Percentiles rank a stretch among this genome's conserved stretches.
Evolutionary conservation across 2,888 invertebrate species (phyloP).

Genomic region (Calameuta idolon): DNA sequence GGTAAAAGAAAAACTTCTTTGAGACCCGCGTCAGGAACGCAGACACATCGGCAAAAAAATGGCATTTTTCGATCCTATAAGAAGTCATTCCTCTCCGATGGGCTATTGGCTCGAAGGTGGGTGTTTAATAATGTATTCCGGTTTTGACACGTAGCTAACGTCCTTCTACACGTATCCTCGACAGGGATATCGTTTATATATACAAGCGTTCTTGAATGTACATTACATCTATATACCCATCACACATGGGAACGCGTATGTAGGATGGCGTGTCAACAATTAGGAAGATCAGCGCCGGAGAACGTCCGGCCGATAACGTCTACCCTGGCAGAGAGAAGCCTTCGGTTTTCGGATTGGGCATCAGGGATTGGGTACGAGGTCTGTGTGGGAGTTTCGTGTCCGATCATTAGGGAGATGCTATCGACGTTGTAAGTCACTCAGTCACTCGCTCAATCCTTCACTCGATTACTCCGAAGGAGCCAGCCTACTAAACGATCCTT

Average conservation of each 20-base stretch:
- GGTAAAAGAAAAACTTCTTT: not conserved
- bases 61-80: constrained; percentile 13
- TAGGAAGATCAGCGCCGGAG: constrained; percentile 56
- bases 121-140: constrained; percentile 48
- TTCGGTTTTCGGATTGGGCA: constrained; percentile 40
- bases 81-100: constrained; percentile 20
- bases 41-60: constrained; percentile 1
- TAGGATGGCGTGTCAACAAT: constrained; percentile 59
- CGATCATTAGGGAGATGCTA: constrained; percentile 64
- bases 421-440: constrained; percentile 62
- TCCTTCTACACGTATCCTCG: not conserved
- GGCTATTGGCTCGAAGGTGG: constrained; percentile 30
- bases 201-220: not conserved
- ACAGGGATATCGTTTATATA: constrained; percentile 2
- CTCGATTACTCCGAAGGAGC: constrained; percentile 41
- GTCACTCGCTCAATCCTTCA: constrained; percentile 52
- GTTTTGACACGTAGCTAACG: constrained; percentile 29
- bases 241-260: constrained; percentile 33
- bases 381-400: constrained; percentile 62
- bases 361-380: constrained; percentile 21
- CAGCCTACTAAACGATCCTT: constrained; percentile 7
- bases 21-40: not conserved
- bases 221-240: not conserved
- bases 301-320: constrained; percentile 58
- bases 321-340: constrained; percentile 30